Base-by-base conservation (phyloP, 2,797 vertebrate genomes). In the Spinibarbus caldwelli region DNA sequence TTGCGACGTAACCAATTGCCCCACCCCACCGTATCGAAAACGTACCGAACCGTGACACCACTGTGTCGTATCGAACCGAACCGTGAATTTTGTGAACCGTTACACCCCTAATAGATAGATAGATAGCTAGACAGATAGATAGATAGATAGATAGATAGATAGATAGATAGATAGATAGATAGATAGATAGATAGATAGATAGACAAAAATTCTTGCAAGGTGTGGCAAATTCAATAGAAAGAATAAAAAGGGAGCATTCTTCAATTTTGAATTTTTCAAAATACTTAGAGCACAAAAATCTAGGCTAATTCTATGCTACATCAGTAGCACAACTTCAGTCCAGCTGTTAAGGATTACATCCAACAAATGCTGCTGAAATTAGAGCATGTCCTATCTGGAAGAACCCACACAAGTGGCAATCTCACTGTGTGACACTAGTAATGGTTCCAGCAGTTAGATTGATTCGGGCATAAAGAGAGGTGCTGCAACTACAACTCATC, bases 401-500 rank as follows among this genome's bases (percentile, higher is more conserved):
- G 23, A 72, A 64, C 38, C 31, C 7, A 45, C 17, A 66, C 68
- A 52, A 59, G 54, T 80, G 73, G 67, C 78, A 81, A 84, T 64
- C 57, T 84, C 64, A 31, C 52, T 19, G 64, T 52, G 52, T 57
- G 76, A 75, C 71, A 36, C 57, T 75, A 77, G 70, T 75, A 43
- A 41, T 72, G 80, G 75, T 67, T 78, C 12, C 17, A 70, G 36
- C 64, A 11, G 43, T 62, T 17, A 29, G 83, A 88, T 78, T 84
- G 80, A 87, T 71, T 79, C 6, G 57, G 77, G 34, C 62, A 83
- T 82, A 78, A 59, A 52, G 86, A 66, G 87, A 91, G 90, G 59
- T 92, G 89, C 90, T 87, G 85, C 91, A 89, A 34, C 81, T 70
- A n/a, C 86, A 89, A 82, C 66, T 89, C 91, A 89, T 87, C 79